Evolutionary conservation across 2,888 invertebrate genomes (phyloP).

Genomic region (Oscheius myriophilus): DNA sequence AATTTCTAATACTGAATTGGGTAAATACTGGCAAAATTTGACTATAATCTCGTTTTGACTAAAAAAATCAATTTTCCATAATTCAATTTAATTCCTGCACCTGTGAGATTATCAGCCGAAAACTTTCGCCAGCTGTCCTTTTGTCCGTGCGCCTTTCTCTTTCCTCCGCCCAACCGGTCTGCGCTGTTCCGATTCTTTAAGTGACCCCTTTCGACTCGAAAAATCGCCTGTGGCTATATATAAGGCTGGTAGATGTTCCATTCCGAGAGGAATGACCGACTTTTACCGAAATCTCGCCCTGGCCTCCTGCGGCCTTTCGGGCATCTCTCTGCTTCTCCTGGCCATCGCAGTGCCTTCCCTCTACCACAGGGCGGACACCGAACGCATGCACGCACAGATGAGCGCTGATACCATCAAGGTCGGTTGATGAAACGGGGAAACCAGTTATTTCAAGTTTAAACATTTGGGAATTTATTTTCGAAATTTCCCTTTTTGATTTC

Average conservation of each 20-base stretch:
- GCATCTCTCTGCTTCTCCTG: conserved; percentile 31
- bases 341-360: conserved; percentile 34
- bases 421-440: neutral
- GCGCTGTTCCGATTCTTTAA: no score
- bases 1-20: no score
- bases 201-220: neutral
- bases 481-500: neutral
- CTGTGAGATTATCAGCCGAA: no score
- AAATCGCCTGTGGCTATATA: no score
- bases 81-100: no score
- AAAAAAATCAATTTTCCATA: no score
- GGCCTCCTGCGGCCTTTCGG: conserved; percentile 14
- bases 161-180: no score
- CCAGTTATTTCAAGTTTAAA: neutral
- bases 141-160: no score
- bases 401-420: conserved; percentile 25
- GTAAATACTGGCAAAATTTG: no score
- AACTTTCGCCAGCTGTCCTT: no score
- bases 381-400: conserved; percentile 21
- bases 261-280: neutral
- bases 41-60: no score
- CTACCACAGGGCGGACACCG: conserved; percentile 11
- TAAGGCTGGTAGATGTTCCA: neutral
- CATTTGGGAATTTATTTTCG: neutral
- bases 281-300: conserved; percentile 12